A percentile compares a stretch with the other conserved stretches of the same genome.
These are phyloP conservation scores for Eriocheir sinensis DNA, from an alignment of 1,140 invertebrate genomes.

Conservation along the genomic window DNA sequence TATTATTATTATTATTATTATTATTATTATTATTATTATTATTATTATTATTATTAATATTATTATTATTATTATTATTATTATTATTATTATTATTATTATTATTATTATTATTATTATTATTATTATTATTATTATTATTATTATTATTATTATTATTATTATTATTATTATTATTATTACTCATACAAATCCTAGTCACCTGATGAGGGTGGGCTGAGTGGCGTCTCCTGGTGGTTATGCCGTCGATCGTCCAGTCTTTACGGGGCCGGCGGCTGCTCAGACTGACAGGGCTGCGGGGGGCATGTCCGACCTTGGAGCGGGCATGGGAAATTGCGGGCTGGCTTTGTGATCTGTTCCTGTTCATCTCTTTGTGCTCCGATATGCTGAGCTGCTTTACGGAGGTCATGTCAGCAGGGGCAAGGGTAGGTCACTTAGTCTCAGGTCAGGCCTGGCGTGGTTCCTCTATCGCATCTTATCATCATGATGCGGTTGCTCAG, in stretches of 20 bases:
- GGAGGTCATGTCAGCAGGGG: constrained; percentile 46
- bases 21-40: too few relatives aligned
- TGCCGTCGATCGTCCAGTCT: constrained; percentile 47
- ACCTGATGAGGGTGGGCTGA: constrained; percentile 42
- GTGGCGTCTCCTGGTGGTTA: constrained; percentile 31
- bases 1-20: too few relatives aligned
- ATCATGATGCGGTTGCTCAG: background rate
- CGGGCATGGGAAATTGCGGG: constrained; percentile 35
- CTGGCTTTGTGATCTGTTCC: constrained; percentile 52
- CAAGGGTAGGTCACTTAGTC: too few relatives aligned
- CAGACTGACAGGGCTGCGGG: background rate
- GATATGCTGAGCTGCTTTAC: background rate
- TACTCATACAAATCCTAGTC: background rate
- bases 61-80: too few relatives aligned
- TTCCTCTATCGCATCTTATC: background rate
- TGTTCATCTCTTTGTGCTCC: background rate
- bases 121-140: too few relatives aligned
- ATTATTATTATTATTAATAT: too few relatives aligned
- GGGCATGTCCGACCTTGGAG: background rate
- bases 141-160: too few relatives aligned
- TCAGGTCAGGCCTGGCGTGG: background rate
- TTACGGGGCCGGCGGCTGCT: constrained; percentile 9
- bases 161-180: too few relatives aligned
- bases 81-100: background rate
- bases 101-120: background rate